These are phyloP conservation scores for Gastrophysa polygoni DNA, from an alignment of 2,888 invertebrate genomes.

Conservation along the genomic window DNA sequence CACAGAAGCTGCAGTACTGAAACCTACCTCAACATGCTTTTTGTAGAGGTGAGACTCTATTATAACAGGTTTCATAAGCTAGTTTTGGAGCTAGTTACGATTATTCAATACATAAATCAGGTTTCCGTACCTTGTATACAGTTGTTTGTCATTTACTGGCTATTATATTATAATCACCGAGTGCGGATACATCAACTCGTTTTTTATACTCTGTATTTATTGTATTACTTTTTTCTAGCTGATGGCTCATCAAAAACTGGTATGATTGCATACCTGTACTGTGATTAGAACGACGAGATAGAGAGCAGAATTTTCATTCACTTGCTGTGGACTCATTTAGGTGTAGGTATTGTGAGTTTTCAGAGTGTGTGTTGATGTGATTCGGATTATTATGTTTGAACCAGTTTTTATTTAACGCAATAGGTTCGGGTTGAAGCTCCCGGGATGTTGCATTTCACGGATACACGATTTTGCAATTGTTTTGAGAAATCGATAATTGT, in stretches of 20 bases:
- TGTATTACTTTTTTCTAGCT: slow-evolving; percentile 26
- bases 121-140: slow-evolving; percentile 41
- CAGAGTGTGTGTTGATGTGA: no score
- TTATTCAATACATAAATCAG: slow-evolving; percentile 51
- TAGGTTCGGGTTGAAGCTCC: no score
- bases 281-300: background rate
- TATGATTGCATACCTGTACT: background rate
- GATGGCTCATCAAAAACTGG: slow-evolving; percentile 15
- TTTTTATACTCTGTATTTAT: slow-evolving; percentile 19
- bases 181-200: slow-evolving; percentile 27
- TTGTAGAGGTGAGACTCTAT: slow-evolving; percentile 49
- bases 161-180: slow-evolving; percentile 15
- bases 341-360: no score
- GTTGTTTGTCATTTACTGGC: slow-evolving; percentile 32
- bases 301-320: background rate
- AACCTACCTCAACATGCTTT: slow-evolving; percentile 53
- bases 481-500: no score
- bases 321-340: background rate
- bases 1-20: slow-evolving; percentile 49
- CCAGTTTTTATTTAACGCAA: no score
- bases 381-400: no score
- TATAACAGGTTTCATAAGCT: slow-evolving; percentile 51
- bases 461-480: no score
- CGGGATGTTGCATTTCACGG: no score
- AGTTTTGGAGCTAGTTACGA: slow-evolving; percentile 51